Evolutionary conservation across 2,797 vertebrate genomes (phyloP), one percentile per base, ranked within the genome.

Genomic region (Limosa lapponica): DNA sequence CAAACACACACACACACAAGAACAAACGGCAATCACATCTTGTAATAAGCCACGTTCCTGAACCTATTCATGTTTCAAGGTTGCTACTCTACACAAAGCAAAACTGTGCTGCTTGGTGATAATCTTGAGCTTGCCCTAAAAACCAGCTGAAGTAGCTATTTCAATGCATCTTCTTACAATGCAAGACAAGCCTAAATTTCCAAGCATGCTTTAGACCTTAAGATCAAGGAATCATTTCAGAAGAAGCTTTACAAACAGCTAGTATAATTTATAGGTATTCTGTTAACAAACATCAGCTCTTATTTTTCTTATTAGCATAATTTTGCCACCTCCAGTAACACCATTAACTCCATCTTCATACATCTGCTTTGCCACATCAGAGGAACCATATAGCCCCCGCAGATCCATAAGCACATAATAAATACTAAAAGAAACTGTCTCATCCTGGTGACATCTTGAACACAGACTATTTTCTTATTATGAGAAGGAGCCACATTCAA

Each of bases 381-480:
- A 94, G 49, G 57, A 88, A 48, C 24, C 65, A 5, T 4, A 13
- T 0, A 57, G 70, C 34, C 71, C 30, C 32, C 1, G 4, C 58
- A 70, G 75, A 87, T 3, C 66, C 88, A 17, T 5, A 77, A 70
- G 62, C 14, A 2, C 52, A 8, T 11, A 51, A 74, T 10, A 65
- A 82, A 83, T 3, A 8, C 67, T 37, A n/a, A 55, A 82, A 67
- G n/a, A 93, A 91, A 80, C 67, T 1, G 32, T 25, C 74, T 93
- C 61, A 70, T 51, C 72, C 89, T 19, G 20, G 30, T 73, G 93
- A 91, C 97, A 96, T 97, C 93, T 96, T 96, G 95, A 90, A 44
- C 11, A 8, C 95, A 97, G 84, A 82, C 65, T 43, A 69, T 82
- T 32, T 78, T 52, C 71, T 51, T 23, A 6, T 14, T 41, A 32